Percentiles rank a stretch among this genome's conserved stretches.
Conservation (phyloP, 2,888 invertebrate genomes). For the Carabus problematicus region DNA sequence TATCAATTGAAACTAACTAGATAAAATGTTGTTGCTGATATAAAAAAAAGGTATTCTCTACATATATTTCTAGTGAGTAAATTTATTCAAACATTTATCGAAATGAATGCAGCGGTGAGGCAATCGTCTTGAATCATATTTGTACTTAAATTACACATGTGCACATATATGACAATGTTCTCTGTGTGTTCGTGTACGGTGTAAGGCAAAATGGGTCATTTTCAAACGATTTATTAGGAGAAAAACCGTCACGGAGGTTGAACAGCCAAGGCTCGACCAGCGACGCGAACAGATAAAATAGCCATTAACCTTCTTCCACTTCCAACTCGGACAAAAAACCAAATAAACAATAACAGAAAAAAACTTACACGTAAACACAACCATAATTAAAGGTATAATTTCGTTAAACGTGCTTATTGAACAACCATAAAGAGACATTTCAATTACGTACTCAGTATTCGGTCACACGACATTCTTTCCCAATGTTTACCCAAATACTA, state of each 20-base stretch:
- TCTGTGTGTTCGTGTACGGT: background rate
- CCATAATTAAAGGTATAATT: conserved; percentile 22
- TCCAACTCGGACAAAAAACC: conserved; percentile 10
- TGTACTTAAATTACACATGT: background rate
- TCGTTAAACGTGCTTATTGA: conserved; percentile 20
- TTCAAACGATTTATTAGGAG: background rate
- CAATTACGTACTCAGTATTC: too few species aligned
- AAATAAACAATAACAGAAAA: conserved; percentile 18
- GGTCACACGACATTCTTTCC: conserved; percentile 7
- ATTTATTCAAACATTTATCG: too few species aligned
- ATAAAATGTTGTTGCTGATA: too few species aligned
- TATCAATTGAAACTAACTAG: too few species aligned
- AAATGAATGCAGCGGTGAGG: too few species aligned
- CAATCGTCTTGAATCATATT: too few species aligned
- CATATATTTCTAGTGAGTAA: too few species aligned
- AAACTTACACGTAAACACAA: conserved; percentile 29
- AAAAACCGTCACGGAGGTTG: conserved; percentile 22
- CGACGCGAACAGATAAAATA: conserved; percentile 32
- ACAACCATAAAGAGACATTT: conserved; percentile 9
- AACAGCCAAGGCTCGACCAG: conserved; percentile 15
- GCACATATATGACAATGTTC: background rate
- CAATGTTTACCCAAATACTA: conserved; percentile 9
- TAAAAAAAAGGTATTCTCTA: too few species aligned
- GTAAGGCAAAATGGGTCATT: conserved; percentile 19
- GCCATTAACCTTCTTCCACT: conserved; percentile 37